Evolutionary conservation across 2,888 invertebrate species (phyloP).

Genomic region (Ormyrus nitidulus): DNA sequence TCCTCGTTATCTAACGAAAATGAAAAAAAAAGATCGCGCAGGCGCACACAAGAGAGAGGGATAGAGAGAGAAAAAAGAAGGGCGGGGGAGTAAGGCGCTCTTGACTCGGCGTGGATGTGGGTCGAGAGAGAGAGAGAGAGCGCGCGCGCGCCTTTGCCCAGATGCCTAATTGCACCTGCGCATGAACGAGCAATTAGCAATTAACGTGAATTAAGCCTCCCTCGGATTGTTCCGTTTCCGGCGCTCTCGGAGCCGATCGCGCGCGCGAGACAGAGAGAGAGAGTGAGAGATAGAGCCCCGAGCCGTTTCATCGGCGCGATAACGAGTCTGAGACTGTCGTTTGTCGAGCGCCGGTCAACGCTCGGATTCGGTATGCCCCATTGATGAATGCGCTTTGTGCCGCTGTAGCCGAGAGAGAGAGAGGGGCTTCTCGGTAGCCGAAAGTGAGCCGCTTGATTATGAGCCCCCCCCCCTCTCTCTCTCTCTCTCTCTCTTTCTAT

Average conservation of each 20-base stretch:
- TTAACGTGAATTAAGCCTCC: constrained; percentile 41
- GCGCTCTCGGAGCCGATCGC: no score
- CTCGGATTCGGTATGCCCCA: not conserved
- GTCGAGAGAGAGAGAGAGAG: constrained; percentile 11
- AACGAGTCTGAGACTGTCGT: not conserved
- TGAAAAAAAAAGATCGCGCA: not conserved
- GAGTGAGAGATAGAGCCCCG: not conserved
- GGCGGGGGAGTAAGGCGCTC: not conserved
- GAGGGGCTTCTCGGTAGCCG: constrained; percentile 22
- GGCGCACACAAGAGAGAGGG: not conserved
- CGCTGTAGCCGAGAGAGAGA: no score
- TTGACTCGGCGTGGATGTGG: not conserved
- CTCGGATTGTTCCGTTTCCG: no score
- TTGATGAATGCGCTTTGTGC: constrained; percentile 30
- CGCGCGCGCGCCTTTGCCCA: not conserved
- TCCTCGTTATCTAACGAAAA: constrained; percentile 37
- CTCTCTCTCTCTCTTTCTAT: no score
- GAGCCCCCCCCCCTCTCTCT: not conserved
- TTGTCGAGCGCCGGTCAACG: not conserved
- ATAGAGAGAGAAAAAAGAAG: constrained; percentile 1
- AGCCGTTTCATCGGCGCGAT: not conserved
- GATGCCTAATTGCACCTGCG: constrained; percentile 44
- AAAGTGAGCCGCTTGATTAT: not conserved
- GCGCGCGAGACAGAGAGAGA: not conserved
- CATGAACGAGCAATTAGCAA: constrained; percentile 48